These are phyloP conservation scores for Imbricaverruca yamaguchii DNA, from an alignment of 2,888 invertebrate species.

Conservation along the genomic window DNA sequence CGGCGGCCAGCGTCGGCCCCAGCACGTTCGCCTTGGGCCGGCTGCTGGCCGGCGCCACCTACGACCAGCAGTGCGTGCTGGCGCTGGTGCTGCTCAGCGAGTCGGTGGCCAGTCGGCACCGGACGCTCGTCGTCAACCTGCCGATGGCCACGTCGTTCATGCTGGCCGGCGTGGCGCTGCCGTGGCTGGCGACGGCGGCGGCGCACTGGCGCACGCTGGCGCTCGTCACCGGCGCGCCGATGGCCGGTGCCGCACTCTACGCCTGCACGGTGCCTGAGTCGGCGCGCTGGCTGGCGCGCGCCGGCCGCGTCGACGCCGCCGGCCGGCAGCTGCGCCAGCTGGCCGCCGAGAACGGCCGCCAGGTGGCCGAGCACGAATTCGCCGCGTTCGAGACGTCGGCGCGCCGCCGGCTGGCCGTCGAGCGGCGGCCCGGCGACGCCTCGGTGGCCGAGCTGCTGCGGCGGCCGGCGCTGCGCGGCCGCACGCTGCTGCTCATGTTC, in stretches of 20 bases:
- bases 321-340: conserved; percentile 68
- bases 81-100: conserved; percentile 74
- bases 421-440: neutral
- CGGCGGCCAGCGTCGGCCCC: conserved; percentile 61
- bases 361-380: conserved; percentile 64
- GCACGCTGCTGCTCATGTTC: neutral
- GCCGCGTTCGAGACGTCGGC: conserved; percentile 59
- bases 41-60: conserved; percentile 78
- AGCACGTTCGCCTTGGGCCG: conserved; percentile 70
- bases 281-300: conserved; percentile 75
- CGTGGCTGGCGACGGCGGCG: conserved; percentile 77
- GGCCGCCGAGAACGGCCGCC: conserved; percentile 66
- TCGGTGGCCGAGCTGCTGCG: neutral
- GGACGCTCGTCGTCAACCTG: neutral
- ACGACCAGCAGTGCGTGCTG: conserved; percentile 63
- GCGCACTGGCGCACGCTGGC: conserved; percentile 71
- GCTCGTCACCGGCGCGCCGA: conserved; percentile 69
- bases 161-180: conserved; percentile 71
- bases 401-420: neutral
- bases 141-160: conserved; percentile 76
- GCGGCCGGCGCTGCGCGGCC: neutral
- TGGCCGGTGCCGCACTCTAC: conserved; percentile 41
- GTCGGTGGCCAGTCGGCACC: conserved; percentile 34
- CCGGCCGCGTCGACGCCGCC: conserved; percentile 72
- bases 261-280: conserved; percentile 38